Base-by-base conservation (phyloP, 2,888 invertebrate genomes). In the Drosophila pseudotakahashii region DNA sequence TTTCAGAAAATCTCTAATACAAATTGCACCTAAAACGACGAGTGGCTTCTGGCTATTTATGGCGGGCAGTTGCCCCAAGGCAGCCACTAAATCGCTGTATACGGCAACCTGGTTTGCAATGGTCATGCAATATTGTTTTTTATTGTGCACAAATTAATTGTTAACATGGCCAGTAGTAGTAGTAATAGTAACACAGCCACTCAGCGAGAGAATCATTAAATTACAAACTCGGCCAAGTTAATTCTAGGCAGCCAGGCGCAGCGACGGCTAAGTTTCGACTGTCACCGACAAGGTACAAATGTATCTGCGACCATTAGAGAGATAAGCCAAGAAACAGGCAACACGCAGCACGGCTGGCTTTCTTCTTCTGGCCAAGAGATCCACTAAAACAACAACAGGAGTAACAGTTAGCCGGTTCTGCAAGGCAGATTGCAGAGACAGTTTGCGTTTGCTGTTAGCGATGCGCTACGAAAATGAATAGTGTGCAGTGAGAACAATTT, bases 331-430 rank as follows among this genome's bases (percentile, higher is more conserved):
- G 36, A 26, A 41, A 23, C 41, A 41, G 48, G 44, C 50, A 50
- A 10, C 63, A 64, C 67, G 68, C 64, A 64, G 42, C 52, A 10
- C 41, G 37, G 26, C 42, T 64, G 26, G 69, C 68, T 66, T 66
- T 66, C 66, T 66, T 66, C 66, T 72, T 71, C 69, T 61, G 52
- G 53, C 61, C 39, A 36, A 70, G 32, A 50, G 45, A 59, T 39
- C 50, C 48, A 50, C 39, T 44, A 34, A 37, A 73, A 48, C 60
- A 53, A 54, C 66, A 52, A 45, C 52, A 61, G 50, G 19, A 77
- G 61, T 50, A 71, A 86, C 81, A 75, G 81, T 87, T 87, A 81
- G 84, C 73, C 75, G 87, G 84, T 84, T 81, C 87, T 81, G 81
- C 87, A 75, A 81, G 84, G 77, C 72, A 63, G 81, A 81, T 63